Evolutionary conservation across 2,113 vertebrate species (phyloP).

Genomic region (Bambusicola thoracicus): DNA sequence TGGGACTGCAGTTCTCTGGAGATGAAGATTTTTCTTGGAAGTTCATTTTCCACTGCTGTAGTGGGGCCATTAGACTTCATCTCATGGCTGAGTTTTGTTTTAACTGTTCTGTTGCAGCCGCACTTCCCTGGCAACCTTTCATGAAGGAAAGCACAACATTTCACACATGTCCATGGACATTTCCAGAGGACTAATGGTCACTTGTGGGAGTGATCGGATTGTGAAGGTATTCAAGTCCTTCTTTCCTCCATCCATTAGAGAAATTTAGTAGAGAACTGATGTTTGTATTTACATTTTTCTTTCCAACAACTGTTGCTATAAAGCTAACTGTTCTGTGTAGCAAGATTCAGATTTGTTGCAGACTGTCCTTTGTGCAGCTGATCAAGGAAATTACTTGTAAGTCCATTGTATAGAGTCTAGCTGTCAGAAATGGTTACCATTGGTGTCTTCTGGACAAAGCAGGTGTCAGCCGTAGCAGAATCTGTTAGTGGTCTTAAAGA

Average conservation of each 20-base stretch:
- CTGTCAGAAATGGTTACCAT: neutral
- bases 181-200: constrained; percentile 94
- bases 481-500: neutral
- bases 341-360: neutral
- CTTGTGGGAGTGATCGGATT: constrained; percentile 92
- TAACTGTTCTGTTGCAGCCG: constrained; percentile 79
- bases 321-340: neutral
- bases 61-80: neutral
- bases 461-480: neutral
- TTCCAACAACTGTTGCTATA: neutral
- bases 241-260: neutral
- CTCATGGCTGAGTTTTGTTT: neutral
- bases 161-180: constrained; percentile 95
- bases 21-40: constrained; percentile 6
- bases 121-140: constrained; percentile 92
- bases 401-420: neutral
- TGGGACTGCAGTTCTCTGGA: neutral
- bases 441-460: neutral
- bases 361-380: neutral
- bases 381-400: neutral
- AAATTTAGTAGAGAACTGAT: neutral
- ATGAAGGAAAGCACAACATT: constrained; percentile 98
- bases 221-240: constrained; percentile 86
- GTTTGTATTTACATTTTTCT: neutral
- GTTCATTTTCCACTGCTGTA: neutral